Conservation (phyloP, 2,797 vertebrate species). For the Ambastaia sidthimunki region DNA sequence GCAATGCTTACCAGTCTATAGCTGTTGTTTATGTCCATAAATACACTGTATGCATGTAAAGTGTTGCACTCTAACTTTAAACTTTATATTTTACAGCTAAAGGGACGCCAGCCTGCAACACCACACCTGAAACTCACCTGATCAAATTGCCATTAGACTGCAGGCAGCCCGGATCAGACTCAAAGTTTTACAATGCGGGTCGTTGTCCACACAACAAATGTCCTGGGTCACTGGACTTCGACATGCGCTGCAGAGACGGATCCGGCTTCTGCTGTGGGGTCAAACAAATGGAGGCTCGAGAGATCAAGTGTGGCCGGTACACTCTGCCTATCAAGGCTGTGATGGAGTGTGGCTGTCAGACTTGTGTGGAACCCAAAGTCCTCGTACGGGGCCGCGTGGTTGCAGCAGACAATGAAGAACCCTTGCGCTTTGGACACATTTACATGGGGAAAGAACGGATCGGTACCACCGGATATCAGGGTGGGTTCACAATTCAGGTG, state of each 20-base stretch:
- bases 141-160: constrained; percentile 89
- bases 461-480: constrained; percentile 91
- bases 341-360: constrained; percentile 85
- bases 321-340: constrained; percentile 86
- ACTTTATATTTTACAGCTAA: constrained; percentile 76
- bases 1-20: no score
- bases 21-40: background rate
- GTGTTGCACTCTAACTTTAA: constrained; percentile 30
- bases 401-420: constrained; percentile 85
- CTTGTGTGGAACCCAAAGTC: constrained; percentile 83
- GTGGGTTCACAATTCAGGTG: constrained; percentile 91
- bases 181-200: constrained; percentile 86
- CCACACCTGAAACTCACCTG: constrained; percentile 80
- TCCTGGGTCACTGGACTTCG: constrained; percentile 71
- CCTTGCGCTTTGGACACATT: constrained; percentile 90
- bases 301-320: constrained; percentile 82
- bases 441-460: constrained; percentile 84
- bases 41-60: background rate
- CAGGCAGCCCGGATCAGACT: constrained; percentile 74
- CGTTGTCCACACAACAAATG: constrained; percentile 85
- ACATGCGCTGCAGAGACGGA: constrained; percentile 80
- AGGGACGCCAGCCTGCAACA: constrained; percentile 81
- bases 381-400: constrained; percentile 87
- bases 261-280: constrained; percentile 83
- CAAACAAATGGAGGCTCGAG: constrained; percentile 78